Base-by-base conservation (phyloP, 2,888 invertebrate species). In the Stictocephala bisonia region DNA sequence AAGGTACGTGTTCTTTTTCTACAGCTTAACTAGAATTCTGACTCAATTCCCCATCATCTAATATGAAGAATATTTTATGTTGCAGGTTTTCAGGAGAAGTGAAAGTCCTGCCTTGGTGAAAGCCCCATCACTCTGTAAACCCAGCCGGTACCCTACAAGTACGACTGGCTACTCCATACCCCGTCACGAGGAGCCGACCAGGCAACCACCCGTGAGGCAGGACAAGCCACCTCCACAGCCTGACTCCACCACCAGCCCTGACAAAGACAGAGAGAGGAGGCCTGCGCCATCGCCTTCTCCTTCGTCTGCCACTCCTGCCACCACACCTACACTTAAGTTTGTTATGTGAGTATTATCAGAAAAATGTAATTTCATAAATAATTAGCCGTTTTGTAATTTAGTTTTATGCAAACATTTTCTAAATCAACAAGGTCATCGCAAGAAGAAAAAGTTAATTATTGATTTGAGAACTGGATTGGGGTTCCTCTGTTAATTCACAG, bases 81-180 rank as follows among this genome's bases (percentile, higher is more conserved):
- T 29, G n/a, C 56, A 71, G 70, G 70, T 58, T n/a, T 71, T 58
- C 29, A 41, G 41, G 70, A 40, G 70, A 27, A 71, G 58, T 20
- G 70, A 71, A 58, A 71, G 70, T 58, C 70, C 70, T 18, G 70
- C 53, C n/a, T 29, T 44, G 1, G 18, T 18, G 2, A 71, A 71
- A 40, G 15, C 20, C 3, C 6, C 20, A 29, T n/a, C n/a, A n/a
- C n/a, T n/a, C n/a, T n/a, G n/a, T n/a, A n/a, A n/a, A n/a, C n/a
- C n/a, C n/a, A n/a, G n/a, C n/a, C n/a, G n/a, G n/a, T n/a, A n/a
- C n/a, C n/a, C 40, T 11, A 35, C 40, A 35, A 35, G 40, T 9
- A 35, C 18, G 3, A 4, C 18, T 3, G n/a, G n/a, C 31, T 68
- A 50, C 31, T 26, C 31, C 20, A 48, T 48, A 44, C 31, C 20